A percentile compares a stretch with the other conserved stretches of the same genome.
phyloP scores from a whole-genome alignment of 2,888 invertebrate genomes.

The Allolobophora icterica region DNA sequence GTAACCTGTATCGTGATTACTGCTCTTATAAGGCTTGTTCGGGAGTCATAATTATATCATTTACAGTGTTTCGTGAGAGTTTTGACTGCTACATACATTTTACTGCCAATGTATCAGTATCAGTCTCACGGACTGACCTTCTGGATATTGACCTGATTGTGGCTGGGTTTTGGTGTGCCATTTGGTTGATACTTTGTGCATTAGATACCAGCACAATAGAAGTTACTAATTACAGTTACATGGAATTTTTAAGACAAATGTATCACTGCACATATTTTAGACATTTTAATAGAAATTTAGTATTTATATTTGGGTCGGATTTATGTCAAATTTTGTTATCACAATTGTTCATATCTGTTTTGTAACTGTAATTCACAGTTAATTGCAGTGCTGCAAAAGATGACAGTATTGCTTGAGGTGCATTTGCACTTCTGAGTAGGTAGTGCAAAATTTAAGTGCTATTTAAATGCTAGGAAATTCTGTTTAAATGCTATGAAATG shows the following conservation, averaged over 20 bases:
- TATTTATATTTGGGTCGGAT: neutral
- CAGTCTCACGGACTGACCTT: too few relatives aligned
- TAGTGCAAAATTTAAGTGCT: too few relatives aligned
- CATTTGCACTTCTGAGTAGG: neutral
- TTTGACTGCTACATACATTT: neutral
- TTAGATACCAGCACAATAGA: too few relatives aligned
- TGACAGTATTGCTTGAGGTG: neutral
- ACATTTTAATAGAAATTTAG: neutral
- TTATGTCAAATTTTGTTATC: neutral
- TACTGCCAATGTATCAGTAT: neutral
- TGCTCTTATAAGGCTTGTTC: neutral
- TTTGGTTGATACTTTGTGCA: too few relatives aligned
- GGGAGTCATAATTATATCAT: neutral
- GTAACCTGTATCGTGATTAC: neutral
- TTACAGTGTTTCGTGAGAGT: neutral
- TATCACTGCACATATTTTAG: neutral
- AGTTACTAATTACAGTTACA: too few relatives aligned
- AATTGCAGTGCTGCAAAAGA: neutral
- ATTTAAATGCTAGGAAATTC: too few relatives aligned
- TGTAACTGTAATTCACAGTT: neutral
- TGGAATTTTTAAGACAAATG: neutral
- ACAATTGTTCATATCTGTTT: neutral
- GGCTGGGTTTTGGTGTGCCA: too few relatives aligned
- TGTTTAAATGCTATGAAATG: too few relatives aligned
- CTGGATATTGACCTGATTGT: too few relatives aligned